Base-by-base conservation (phyloP, 2,888 invertebrate species). In the Idaea dimidiata region DNA sequence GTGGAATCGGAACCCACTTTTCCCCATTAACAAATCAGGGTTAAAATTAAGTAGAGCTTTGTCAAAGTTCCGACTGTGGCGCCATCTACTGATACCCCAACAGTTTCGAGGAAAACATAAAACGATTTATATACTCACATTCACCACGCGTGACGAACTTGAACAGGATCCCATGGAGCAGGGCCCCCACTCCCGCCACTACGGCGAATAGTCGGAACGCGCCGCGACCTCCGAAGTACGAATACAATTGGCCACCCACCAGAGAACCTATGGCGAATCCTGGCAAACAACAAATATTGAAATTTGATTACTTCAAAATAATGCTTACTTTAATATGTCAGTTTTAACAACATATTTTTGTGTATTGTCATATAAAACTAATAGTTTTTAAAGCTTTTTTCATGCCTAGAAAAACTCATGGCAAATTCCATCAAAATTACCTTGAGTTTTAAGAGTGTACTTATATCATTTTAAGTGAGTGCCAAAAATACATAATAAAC, bases 241-340 rank as follows among this genome's bases (percentile, higher is more conserved):
- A 93, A 79, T 96, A 96, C 57, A 96, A 80, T 65, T 95, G 85
- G 0, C 97, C 97, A 1, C 97, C 96, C 4, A 95, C 77, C 0
- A 97, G 81, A 53, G 96, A 96, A 0, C 97, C 97, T 59, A 97
- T 82, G 0, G 96, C 95, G 78, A 95, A 97, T 16, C 97, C 97
- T 95, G 77, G 2, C 16, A 57, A n/a, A 10, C 24, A 32, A 55
- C n/a, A 55, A 17, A 55, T 5, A 1, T 5, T n/a, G 16, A 58
- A 58, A 32, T 24, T 5, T 14, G 1, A 6, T 10, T 7, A 10
- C 7, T 6, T 10, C 1, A 33, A 33, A 7, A 10, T 1, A 33
- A 33, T 33, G n/a, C n/a, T n/a, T n/a, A n/a, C n/a, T n/a, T n/a
- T n/a, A n/a, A n/a, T n/a, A n/a, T n/a, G n/a, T n/a, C n/a, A n/a